Conservation (phyloP, 2,113 vertebrate species). For the Synchiropus splendidus region DNA sequence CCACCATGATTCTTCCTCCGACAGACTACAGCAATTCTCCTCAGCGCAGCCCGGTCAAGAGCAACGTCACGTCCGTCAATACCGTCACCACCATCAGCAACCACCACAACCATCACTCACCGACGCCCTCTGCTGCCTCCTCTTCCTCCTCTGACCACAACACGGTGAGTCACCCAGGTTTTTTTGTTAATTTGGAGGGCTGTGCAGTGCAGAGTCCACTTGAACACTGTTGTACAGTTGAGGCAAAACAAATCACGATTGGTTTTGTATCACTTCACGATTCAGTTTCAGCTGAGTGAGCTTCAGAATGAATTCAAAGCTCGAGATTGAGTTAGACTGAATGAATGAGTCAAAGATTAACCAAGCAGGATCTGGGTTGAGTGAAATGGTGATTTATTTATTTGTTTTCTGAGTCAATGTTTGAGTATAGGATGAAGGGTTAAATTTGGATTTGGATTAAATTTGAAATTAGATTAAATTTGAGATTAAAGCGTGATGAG, state of each 20-base stretch:
- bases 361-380: too few species aligned
- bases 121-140: slow-evolving; percentile 41
- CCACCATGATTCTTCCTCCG: slow-evolving; percentile 75
- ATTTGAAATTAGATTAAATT: too few species aligned
- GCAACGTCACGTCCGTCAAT: slow-evolving; percentile 4
- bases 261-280: too few species aligned
- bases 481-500: too few species aligned
- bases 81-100: slow-evolving; percentile 17
- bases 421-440: too few species aligned
- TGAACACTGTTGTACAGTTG: not conserved
- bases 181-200: not conserved
- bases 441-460: too few species aligned
- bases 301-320: too few species aligned
- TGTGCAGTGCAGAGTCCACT: not conserved
- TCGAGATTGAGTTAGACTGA: too few species aligned
- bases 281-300: too few species aligned
- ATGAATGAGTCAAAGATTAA: too few species aligned
- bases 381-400: too few species aligned
- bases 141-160: slow-evolving; percentile 39
- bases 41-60: slow-evolving; percentile 17
- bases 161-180: slow-evolving; percentile 44
- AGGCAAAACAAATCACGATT: not conserved
- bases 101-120: slow-evolving; percentile 41
- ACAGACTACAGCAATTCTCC: slow-evolving; percentile 72
- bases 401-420: too few species aligned